Percentiles rank a stretch among this genome's conserved stretches.
phyloP scores from a whole-genome alignment of 2,888 invertebrate genomes.

The Trachelus troglodyta region DNA sequence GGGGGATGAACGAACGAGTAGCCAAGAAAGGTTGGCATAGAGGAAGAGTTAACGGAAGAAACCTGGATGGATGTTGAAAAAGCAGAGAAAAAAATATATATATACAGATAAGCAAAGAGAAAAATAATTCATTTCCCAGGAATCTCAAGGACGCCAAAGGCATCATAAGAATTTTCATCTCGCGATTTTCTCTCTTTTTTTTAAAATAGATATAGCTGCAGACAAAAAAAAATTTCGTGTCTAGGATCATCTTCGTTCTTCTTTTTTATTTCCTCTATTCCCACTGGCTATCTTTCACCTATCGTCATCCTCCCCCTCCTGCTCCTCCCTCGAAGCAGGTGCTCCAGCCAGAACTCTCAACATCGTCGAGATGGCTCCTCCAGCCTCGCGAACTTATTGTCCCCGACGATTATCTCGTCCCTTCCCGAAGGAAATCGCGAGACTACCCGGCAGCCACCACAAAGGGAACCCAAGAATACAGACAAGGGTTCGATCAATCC shows the following conservation, averaged over 20 bases:
- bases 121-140: background rate
- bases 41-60: background rate
- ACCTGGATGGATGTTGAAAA: background rate
- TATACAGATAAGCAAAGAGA: background rate
- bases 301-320: background rate
- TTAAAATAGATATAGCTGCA: background rate
- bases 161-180: background rate
- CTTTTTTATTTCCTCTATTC: background rate
- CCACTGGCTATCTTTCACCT: background rate
- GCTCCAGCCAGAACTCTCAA: background rate
- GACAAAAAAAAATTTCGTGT: background rate
- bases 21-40: background rate
- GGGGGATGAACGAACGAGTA: no score
- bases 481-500: background rate
- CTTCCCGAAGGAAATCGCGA: slow-evolving; percentile 21
- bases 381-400: slow-evolving; percentile 40
- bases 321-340: no score
- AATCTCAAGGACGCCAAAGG: background rate
- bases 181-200: background rate
- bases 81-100: background rate
- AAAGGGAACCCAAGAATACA: background rate
- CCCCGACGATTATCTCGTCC: slow-evolving; percentile 47
- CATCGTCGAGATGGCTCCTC: slow-evolving; percentile 24
- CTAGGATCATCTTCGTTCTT: background rate
- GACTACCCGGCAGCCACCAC: background rate